Conservation (phyloP, 2,113 vertebrate genomes). For the Nerophis lumbriciformis region DNA sequence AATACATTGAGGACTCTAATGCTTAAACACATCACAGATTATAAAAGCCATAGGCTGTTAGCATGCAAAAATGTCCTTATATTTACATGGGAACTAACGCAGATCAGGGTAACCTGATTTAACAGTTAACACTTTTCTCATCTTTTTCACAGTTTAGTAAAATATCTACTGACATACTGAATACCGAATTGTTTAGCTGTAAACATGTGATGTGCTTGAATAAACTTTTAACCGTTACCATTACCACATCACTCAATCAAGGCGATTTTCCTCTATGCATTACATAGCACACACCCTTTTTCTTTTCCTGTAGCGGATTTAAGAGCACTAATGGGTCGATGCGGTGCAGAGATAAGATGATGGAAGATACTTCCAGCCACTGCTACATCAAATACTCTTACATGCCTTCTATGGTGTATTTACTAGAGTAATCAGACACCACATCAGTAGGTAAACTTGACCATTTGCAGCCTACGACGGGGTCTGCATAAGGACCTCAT, state of each 20-base stretch:
- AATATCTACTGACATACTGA: too few relatives aligned
- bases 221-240: too few relatives aligned
- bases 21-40: too few relatives aligned
- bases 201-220: too few relatives aligned
- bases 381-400: constrained; percentile 34
- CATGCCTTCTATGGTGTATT: constrained; percentile 5
- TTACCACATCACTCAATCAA: background rate
- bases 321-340: constrained; percentile 41
- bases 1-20: too few relatives aligned
- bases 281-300: background rate
- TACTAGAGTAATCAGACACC: constrained; percentile 42
- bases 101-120: too few relatives aligned
- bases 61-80: too few relatives aligned
- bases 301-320: constrained; percentile 1
- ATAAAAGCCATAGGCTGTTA: too few relatives aligned
- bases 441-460: constrained; percentile 36
- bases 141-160: too few relatives aligned
- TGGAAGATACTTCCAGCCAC: constrained; percentile 18
- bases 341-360: constrained; percentile 37
- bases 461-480: constrained; percentile 12
- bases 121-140: too few relatives aligned
- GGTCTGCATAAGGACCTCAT: constrained; percentile 7
- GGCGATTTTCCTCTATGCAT: background rate
- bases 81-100: too few relatives aligned
- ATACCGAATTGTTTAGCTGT: too few relatives aligned